Evolutionary conservation across 2,113 vertebrate genomes (phyloP), one percentile per base, ranked within the genome.

Genomic region (Eleginops maclovinus): DNA sequence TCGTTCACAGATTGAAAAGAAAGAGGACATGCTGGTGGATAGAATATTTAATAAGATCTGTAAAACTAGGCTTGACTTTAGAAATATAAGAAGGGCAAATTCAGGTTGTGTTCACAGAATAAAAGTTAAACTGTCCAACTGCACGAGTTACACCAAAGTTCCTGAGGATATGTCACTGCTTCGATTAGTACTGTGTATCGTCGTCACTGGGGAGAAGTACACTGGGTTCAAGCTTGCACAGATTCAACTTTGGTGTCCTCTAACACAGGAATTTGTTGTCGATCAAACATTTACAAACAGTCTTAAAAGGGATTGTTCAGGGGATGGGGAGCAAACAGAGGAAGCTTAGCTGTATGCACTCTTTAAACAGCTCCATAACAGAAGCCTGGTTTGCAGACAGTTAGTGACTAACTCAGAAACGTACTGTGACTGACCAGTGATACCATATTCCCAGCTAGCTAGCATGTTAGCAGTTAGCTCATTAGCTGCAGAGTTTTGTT

Each of bases 1-100:
- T 75, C 1, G 63, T 64, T 77, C 4, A 15, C 19, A 17, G 49
- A n/a, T n/a, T 47, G 24, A 81, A 59, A 26, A 54, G 15, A 81
- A 77, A 58, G 46, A 58, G 15, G 59, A 9, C 51, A 47, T 0
- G 49, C 40, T 26, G 21, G 14, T 17, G 67, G 72, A 40, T 13
- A 44, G 15, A 72, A 70, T 26, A 61, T 71, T 51, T 51, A 55
- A 69, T 19, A 8, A 43, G 5, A 44, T 53, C 46, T 44, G 21
- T 19, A 60, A 28, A 69, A 31, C 47, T 22, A 26, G 43, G 26
- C 24, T 7, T 22, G 17, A 74, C 24, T 21, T 11, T 21, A 47
- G 24, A 71, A 13, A 6, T 43, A 50, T n/a, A 1, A 17, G 15
- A 59, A 2, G 15, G 10, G 7, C 46, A 66, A 22, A 79, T 19